These are phyloP conservation scores for Panagrolaimus sp. DNA, from an alignment of 1,140 invertebrate genomes.

Conservation along the genomic window DNA sequence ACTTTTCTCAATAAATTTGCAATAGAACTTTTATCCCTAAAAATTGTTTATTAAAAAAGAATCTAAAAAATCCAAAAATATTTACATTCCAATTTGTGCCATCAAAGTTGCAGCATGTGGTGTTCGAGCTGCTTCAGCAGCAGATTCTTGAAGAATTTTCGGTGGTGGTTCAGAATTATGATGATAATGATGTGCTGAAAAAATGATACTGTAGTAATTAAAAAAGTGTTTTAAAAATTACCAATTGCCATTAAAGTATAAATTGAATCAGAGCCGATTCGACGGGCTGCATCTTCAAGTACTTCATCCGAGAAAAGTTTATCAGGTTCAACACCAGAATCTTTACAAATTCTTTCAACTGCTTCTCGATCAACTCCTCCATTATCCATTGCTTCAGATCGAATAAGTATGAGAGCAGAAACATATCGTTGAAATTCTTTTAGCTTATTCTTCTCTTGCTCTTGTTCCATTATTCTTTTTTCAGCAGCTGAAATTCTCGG, in stretches of 20 bases:
- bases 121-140: not conserved
- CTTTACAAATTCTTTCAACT: not conserved
- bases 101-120: not conserved
- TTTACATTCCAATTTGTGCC: not conserved
- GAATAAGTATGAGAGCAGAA: not conserved
- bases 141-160: not conserved
- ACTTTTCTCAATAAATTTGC: not conserved
- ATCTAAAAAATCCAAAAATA: too few relatives aligned
- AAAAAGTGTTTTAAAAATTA: too few relatives aligned
- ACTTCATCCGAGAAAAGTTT: constrained; percentile 3
- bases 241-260: not conserved
- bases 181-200: constrained; percentile 2
- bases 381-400: not conserved
- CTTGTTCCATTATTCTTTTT: not conserved
- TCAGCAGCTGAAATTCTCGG: not conserved
- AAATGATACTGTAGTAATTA: too few relatives aligned
- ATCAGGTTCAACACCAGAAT: not conserved
- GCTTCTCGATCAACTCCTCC: not conserved
- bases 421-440: not conserved
- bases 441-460: not conserved
- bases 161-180: not conserved
- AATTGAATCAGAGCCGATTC: not conserved
- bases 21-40: not conserved
- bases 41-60: too few relatives aligned
- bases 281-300: not conserved